Conservation (phyloP, 2,888 invertebrate genomes). For the Clanis bilineata region DNA sequence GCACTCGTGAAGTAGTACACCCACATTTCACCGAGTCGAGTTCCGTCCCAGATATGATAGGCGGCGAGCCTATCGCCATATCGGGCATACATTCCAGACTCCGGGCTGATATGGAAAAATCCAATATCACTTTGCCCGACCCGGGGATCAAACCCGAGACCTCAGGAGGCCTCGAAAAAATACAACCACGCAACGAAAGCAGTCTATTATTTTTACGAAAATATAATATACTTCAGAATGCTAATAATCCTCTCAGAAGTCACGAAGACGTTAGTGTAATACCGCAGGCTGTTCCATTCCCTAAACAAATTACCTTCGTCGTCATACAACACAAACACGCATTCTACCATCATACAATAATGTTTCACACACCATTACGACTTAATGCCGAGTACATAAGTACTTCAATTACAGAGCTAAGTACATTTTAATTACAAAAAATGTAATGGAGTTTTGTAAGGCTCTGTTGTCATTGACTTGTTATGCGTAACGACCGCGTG, state of each 20-base stretch:
- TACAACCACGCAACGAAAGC: no score
- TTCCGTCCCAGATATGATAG: no score
- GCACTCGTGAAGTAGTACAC: no score
- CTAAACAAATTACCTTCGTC: background rate
- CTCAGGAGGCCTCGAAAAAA: no score
- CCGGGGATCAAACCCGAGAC: no score
- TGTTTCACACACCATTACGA: slow-evolving; percentile 8
- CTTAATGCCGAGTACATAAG: background rate
- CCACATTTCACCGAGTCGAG: no score
- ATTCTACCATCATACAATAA: background rate
- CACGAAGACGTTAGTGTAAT: background rate
- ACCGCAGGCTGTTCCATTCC: background rate
- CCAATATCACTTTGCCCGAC: no score
- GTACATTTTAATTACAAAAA: slow-evolving; percentile 13
- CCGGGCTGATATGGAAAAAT: no score
- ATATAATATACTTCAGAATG: background rate
- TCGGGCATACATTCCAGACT: no score
- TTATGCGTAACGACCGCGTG: slow-evolving; percentile 5
- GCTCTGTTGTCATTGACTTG: slow-evolving; percentile 1
- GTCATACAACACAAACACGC: background rate
- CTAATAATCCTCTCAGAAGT: background rate
- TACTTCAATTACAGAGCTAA: background rate
- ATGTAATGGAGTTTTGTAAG: background rate
- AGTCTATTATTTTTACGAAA: no score
- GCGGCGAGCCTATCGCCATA: no score